Evolutionary conservation across 2,888 invertebrate species (phyloP), one percentile per base, ranked within the genome.

Genomic region (Autographa gamma): DNA sequence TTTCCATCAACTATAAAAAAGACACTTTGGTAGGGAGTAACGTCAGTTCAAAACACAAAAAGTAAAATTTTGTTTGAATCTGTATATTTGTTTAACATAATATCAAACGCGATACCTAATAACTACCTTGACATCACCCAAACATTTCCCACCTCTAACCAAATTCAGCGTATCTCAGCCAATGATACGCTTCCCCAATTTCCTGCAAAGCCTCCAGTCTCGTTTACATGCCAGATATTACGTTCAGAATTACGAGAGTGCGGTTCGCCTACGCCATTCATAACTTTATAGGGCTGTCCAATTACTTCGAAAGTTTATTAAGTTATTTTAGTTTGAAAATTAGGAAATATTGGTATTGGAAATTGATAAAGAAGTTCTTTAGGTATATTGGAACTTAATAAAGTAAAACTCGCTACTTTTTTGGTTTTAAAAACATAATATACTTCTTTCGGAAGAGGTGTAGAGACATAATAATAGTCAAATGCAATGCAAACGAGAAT

Each of bases 171-270:
- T n/a, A n/a, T n/a, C 25, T 13, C 31, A 13, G 59, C 59, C 58
- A 59, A 38, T 52, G 48, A 61, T 25, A 2, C 2, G 60, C 66
- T 63, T 66, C 62, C 58, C 59, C 14, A 31, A 73, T 63, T 41
- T 43, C 60, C 43, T 31, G 43, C 34, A 58, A n/a, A 48, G 61
- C 66, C 67, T 69, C 60, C 64, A 74, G 31, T 19, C 60, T 81
- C 43, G 72, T 81, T 80, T 68, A 66, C 71, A 66, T 72, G 67
- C 63, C 61, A 69, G 69, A 74, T 71, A 81, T 69, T 71, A 64
- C 60, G 79, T 60, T 75, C 58, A 70, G 70, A 79, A 69, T 84
- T 84, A 81, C 66, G 80, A 84, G 84, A 52, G 62, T 60, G 41
- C n/a, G 61, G 32, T 54, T 66, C 84, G 66, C 81, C 81, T 79